Evolutionary conservation across 30 jellyfish, hydroid and myxozoan genomes (phyloP), one percentile per base, ranked within the genome.

Genomic region (Aurelia aurita complex sp. Pacific): DNA sequence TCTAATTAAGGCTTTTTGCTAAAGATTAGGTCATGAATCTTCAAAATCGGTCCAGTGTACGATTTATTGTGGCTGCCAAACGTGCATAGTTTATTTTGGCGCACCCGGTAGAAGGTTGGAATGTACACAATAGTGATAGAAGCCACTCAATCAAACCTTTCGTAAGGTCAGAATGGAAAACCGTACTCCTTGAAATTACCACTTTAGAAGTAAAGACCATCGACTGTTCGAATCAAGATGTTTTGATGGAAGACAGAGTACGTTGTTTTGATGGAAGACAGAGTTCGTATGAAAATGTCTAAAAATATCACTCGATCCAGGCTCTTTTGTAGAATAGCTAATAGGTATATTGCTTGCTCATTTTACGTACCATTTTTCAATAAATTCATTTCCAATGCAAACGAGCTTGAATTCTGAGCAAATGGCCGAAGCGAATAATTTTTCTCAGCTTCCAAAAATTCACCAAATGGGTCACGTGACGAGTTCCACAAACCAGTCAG

Each of bases 181-280:
- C 99, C 43, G 99, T 94, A n/a, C 81, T 94, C n/a, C 76, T 94
- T n/a, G 99, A 94, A 76, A 91, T 94, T 18, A 88, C 99, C 14
- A 88, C 96, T 33, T 94, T 97, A 0, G 99, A 94, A 84, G 89
- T 94, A 46, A 94, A 81, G 88, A 94, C 99, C 2, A 94, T 82
- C 4, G 99, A 94, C 74, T 94, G 99, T 54, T 64, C 92, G 99
- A 94, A 78, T 60, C 99, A 94, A 79, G 86, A 80, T 3, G 73
- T 82, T 42, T 34, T 82, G 67, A 88, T 94, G 99, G 95, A 89
- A 64, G 98, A 94, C 66, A 36, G 99, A 36, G 97, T 94, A 2
- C 92, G 99, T 23, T 3, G 73, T 82, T 42, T 34, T 82, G 67
- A 88, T 94, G 99, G 95, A 89, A 64, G 98, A 94, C 66, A 36